These are phyloP conservation scores for Alsophila aescularia DNA, from an alignment of 2,888 invertebrate species.

Conservation along the genomic window DNA sequence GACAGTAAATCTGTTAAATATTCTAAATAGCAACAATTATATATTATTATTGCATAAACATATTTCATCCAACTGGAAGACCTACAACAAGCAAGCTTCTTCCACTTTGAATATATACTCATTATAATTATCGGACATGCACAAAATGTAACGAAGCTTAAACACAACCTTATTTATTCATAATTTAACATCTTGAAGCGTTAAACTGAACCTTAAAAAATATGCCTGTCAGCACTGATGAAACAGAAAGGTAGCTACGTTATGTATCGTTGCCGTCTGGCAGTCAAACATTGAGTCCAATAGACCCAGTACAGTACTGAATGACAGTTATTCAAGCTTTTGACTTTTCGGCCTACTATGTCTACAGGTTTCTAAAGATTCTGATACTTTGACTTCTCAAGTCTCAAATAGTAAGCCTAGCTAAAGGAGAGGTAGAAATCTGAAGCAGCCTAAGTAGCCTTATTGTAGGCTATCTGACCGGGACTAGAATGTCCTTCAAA, in stretches of 20 bases:
- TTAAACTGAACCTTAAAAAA: constrained; percentile 59
- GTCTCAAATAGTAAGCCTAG: too few relatives aligned
- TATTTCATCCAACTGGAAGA: constrained; percentile 16
- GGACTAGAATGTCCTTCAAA: too few relatives aligned
- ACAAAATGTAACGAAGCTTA: constrained; percentile 75
- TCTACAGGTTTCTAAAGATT: too few relatives aligned
- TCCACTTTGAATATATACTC: constrained; percentile 20
- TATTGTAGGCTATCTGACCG: too few relatives aligned
- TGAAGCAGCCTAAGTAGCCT: too few relatives aligned
- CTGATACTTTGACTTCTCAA: too few relatives aligned
- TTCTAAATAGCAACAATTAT: constrained; percentile 7
- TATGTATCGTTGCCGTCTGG: neutral
- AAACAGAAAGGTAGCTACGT: constrained; percentile 3
- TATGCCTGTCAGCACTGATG: constrained; percentile 37
- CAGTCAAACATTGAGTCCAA: neutral
- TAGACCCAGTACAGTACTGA: neutral
- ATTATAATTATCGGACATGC: constrained; percentile 31
- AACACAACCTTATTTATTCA: constrained; percentile 76
- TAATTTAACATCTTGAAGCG: constrained; percentile 69
- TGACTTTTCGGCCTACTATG: too few relatives aligned
- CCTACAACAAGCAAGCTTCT: constrained; percentile 15
- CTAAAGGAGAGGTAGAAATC: too few relatives aligned
- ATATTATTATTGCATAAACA: neutral
- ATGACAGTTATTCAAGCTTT: too few relatives aligned
- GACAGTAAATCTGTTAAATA: neutral